A percentile compares a stretch with the other conserved stretches of the same genome.
phyloP scores from a whole-genome alignment of 2,797 vertebrate species.

The Enteromius afrohamiltoni region DNA sequence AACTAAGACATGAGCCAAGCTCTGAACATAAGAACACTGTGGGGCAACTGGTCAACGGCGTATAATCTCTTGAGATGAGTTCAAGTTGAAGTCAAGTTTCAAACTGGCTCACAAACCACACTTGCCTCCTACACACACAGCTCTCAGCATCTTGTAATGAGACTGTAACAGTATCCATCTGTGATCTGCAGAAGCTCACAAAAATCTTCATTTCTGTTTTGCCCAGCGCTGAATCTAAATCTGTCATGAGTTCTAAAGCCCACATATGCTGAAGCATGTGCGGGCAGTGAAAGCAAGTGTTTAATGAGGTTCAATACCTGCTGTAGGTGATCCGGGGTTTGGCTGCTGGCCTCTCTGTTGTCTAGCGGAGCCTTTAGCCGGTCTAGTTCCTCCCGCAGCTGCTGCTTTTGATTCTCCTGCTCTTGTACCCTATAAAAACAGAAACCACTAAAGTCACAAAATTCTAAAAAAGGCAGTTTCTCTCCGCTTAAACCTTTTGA shows the following conservation, averaged over 20 bases:
- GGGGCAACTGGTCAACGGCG: not conserved
- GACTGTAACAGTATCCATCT: constrained; percentile 67
- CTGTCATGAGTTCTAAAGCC: not conserved
- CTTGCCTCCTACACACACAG: constrained; percentile 64
- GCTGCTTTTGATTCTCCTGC: constrained; percentile 80
- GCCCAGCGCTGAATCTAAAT: not conserved
- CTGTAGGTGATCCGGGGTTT: constrained; percentile 71
- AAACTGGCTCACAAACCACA: constrained; percentile 52
- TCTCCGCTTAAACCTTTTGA: not conserved
- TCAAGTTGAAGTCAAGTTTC: constrained; percentile 33
- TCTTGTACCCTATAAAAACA: constrained; percentile 77
- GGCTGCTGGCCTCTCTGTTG: constrained; percentile 76
- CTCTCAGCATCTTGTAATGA: constrained; percentile 47
- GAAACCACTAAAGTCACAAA: not conserved
- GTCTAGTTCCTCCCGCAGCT: constrained; percentile 78
- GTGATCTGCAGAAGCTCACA: constrained; percentile 42
- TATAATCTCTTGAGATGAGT: constrained; percentile 3
- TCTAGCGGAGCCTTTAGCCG: constrained; percentile 73
- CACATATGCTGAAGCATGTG: constrained; percentile 22
- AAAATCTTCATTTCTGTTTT: not conserved
- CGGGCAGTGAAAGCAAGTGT: not conserved
- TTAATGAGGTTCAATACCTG: constrained; percentile 63
- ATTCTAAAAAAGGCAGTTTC: not conserved
- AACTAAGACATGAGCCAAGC: constrained; percentile 9
- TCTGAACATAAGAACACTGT: constrained; percentile 8